Conservation (phyloP, 2,888 invertebrate genomes). For the Lypha dubia region DNA sequence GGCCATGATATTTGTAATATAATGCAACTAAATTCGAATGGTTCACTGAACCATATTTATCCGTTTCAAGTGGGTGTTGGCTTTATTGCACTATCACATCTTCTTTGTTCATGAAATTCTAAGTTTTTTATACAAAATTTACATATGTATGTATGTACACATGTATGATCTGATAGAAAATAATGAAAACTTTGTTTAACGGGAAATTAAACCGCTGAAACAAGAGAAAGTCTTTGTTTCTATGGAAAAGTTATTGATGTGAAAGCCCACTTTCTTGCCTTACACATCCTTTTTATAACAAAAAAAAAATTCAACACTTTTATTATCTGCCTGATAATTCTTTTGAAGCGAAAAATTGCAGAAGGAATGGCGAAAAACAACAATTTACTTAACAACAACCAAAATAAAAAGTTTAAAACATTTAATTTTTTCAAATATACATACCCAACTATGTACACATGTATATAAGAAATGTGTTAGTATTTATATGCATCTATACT, state of each 20-base stretch:
- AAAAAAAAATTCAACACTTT: not conserved
- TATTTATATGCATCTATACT: not conserved
- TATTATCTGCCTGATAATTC: not conserved
- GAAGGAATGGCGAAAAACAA: conserved; percentile 48
- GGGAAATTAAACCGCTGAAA: not conserved
- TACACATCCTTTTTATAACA: not conserved
- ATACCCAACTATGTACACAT: not conserved
- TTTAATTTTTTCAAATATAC: not conserved
- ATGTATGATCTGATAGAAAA: no score
- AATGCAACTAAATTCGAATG: no score
- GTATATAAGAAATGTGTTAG: no score
- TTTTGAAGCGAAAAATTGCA: conserved; percentile 32
- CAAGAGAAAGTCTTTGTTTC: not conserved
- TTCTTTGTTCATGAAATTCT: no score
- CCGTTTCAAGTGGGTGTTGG: no score
- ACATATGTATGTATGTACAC: no score
- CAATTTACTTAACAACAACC: conserved; percentile 4
- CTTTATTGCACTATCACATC: no score
- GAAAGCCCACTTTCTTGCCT: not conserved
- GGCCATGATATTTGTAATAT: no score
- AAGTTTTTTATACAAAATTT: no score
- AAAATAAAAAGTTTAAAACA: not conserved
- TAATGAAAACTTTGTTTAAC: not conserved
- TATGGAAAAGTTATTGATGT: not conserved
- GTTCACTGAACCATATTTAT: no score